These are phyloP conservation scores for Thymelicus lineola DNA, from an alignment of 2,888 invertebrate species.

Conservation along the genomic window DNA sequence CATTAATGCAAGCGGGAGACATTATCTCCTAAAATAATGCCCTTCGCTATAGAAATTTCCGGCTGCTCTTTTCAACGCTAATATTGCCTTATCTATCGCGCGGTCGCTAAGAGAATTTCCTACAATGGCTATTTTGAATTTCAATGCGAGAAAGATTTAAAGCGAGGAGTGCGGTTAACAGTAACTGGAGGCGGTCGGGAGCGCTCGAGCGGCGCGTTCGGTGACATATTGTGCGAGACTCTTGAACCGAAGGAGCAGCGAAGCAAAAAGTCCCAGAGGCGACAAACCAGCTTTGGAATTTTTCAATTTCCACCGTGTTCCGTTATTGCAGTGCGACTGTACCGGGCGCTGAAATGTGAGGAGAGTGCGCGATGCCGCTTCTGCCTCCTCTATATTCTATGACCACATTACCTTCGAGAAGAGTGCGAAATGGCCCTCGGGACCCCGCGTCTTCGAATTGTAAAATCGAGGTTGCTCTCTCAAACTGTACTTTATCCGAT, in stretches of 20 bases:
- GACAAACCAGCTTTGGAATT: conserved; percentile 24
- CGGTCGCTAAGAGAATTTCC: conserved; percentile 25
- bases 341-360: conserved; percentile 7
- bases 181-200: conserved; percentile 1
- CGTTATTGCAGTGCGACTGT: conserved; percentile 28
- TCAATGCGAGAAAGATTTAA: conserved; percentile 25
- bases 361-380: conserved; percentile 14
- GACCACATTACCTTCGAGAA: conserved; percentile 41
- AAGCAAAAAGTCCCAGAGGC: conserved; percentile 16
- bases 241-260: background rate
- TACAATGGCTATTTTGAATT: conserved; percentile 27
- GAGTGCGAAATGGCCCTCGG: conserved; percentile 49
- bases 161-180: conserved; percentile 14
- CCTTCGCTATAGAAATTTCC: conserved; percentile 6
- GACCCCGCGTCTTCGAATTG: conserved; percentile 49
- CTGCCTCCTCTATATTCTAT: conserved; percentile 27
- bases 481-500: conserved; percentile 19
- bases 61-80: conserved; percentile 7
- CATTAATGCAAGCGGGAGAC: conserved; percentile 3
- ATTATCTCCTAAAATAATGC: conserved; percentile 17
- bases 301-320: conserved; percentile 32
- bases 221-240: conserved; percentile 3
- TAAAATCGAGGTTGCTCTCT: conserved; percentile 42
- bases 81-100: conserved; percentile 17
- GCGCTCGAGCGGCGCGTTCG: background rate